phyloP scores from a whole-genome alignment of 2,888 invertebrate genomes.

The Bruchidius siliquastri region DNA sequence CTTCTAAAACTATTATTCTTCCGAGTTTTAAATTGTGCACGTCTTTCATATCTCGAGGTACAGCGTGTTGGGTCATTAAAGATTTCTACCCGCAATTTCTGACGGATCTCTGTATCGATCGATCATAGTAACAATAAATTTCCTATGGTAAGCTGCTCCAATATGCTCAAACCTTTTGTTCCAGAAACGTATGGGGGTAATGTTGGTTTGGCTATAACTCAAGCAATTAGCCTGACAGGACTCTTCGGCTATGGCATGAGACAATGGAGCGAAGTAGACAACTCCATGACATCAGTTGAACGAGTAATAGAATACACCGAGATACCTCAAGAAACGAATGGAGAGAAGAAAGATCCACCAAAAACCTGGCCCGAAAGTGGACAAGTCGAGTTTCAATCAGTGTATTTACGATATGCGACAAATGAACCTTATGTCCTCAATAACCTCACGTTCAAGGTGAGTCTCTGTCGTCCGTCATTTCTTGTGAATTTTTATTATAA shows the following conservation, averaged over 20 bases:
- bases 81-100: too few relatives aligned
- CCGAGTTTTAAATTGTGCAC: too few relatives aligned
- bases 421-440: slow-evolving; percentile 71
- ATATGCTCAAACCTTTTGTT: slow-evolving; percentile 12
- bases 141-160: too few relatives aligned
- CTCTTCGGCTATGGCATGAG: slow-evolving; percentile 85
- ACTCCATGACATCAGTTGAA: slow-evolving; percentile 89
- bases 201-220: slow-evolving; percentile 44
- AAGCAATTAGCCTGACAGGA: slow-evolving; percentile 41
- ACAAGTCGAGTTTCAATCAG: slow-evolving; percentile 61
- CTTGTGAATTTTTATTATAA: too few relatives aligned
- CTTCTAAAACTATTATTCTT: too few relatives aligned
- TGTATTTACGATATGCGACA: slow-evolving; percentile 61
- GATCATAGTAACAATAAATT: too few relatives aligned
- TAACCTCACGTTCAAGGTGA: slow-evolving; percentile 56
- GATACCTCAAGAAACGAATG: slow-evolving; percentile 44
- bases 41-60: too few relatives aligned
- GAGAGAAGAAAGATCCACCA: slow-evolving; percentile 64
- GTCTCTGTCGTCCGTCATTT: neutral
- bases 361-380: slow-evolving; percentile 72
- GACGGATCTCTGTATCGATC: too few relatives aligned
- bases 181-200: slow-evolving; percentile 40
- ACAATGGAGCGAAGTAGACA: slow-evolving; percentile 49
- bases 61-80: too few relatives aligned
- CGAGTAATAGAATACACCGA: slow-evolving; percentile 53